Evolutionary conservation across 2,797 vertebrate species (phyloP).

Genomic region (Rachycentron canadum): DNA sequence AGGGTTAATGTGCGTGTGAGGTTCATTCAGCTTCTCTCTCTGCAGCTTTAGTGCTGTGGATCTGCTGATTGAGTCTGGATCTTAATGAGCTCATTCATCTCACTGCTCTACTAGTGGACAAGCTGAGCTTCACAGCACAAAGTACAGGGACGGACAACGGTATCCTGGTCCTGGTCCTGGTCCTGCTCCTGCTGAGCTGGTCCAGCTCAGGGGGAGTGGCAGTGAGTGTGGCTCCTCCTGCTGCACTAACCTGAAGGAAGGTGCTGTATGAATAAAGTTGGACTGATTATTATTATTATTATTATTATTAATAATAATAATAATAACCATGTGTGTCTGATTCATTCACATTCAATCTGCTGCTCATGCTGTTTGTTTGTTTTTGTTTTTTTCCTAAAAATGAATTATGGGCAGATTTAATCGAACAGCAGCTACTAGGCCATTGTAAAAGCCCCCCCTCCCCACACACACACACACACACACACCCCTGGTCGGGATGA

Average conservation of each 20-base stretch:
- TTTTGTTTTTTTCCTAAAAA: not conserved
- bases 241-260: too few relatives aligned
- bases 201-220: too few relatives aligned
- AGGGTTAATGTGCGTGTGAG: not conserved
- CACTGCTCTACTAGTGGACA: not conserved
- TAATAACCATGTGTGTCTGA: too few relatives aligned
- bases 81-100: slow-evolving; percentile 28
- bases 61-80: not conserved
- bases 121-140: too few relatives aligned
- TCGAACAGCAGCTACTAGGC: slow-evolving; percentile 32
- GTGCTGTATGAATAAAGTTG: too few relatives aligned
- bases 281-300: not conserved
- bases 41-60: not conserved
- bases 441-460: not conserved
- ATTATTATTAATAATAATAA: not conserved
- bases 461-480: too few relatives aligned
- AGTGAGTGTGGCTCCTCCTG: too few relatives aligned
- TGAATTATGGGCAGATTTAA: slow-evolving; percentile 19
- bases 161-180: too few relatives aligned
- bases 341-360: not conserved
- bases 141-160: too few relatives aligned
- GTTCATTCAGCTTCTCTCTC: not conserved
- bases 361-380: not conserved
- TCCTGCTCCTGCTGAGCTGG: too few relatives aligned
- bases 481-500: slow-evolving; percentile 22